Percentiles rank a stretch among this genome's conserved stretches.
Evolutionary conservation across 2,113 vertebrate genomes (phyloP).

Genomic region (Seriola rivoliana): DNA sequence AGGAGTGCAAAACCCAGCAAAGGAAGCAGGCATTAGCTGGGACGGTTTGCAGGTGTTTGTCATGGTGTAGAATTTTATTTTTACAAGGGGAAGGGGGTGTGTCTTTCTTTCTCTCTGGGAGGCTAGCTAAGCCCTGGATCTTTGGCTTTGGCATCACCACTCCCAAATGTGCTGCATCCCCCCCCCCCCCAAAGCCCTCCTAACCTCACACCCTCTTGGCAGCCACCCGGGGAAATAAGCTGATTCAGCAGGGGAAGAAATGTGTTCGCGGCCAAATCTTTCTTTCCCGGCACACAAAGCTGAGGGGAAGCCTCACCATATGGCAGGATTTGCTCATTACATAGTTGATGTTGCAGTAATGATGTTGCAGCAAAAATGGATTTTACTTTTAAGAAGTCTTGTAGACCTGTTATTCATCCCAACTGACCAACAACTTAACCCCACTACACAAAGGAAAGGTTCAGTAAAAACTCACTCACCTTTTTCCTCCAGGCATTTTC

Average conservation of each 20-base stretch:
- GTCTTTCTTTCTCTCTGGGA: conserved; percentile 54
- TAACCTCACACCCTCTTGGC: conserved; percentile 62
- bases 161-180: conserved; percentile 57
- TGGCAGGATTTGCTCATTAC: conserved; percentile 34
- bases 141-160: conserved; percentile 54
- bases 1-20: conserved; percentile 25
- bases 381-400: not conserved
- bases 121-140: conserved; percentile 64
- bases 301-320: conserved; percentile 43
- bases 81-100: conserved; percentile 54
- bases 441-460: not conserved
- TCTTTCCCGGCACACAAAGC: conserved; percentile 38
- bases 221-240: conserved; percentile 58
- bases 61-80: conserved; percentile 62
- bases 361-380: not conserved
- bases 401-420: not conserved
- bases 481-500: conserved; percentile 86
- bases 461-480: conserved; percentile 54
- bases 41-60: conserved; percentile 65
- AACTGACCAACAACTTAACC: not conserved
- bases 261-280: conserved; percentile 44
- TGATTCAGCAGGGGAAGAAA: conserved; percentile 69
- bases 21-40: conserved; percentile 41
- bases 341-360: not conserved
- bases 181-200: conserved; percentile 20